These are phyloP conservation scores for Philopotamus ludificatus DNA, from an alignment of 1,140 invertebrate species.

Conservation along the genomic window DNA sequence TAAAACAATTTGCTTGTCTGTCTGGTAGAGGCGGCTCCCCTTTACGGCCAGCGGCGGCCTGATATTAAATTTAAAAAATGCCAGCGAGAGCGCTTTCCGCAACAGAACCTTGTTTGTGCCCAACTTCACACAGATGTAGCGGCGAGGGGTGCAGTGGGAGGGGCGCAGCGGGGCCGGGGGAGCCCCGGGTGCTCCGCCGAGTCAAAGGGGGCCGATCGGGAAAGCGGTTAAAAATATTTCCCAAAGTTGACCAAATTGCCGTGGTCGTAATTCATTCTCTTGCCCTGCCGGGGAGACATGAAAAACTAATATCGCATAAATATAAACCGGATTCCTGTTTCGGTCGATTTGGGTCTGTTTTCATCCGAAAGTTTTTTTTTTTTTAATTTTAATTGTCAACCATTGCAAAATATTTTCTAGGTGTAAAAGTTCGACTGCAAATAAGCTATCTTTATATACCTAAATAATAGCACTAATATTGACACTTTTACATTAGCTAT, in stretches of 20 bases:
- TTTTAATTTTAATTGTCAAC: too few relatives aligned
- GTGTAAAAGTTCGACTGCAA: too few relatives aligned
- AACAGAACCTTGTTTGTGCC: slow-evolving; percentile 6
- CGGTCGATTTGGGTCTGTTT: too few relatives aligned
- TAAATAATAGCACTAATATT: too few relatives aligned
- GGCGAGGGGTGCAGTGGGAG: background rate
- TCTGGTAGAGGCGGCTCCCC: slow-evolving; percentile 27
- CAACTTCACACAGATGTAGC: background rate
- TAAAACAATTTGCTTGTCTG: slow-evolving; percentile 38
- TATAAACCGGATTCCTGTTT: too few relatives aligned
- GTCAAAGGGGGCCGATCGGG: background rate
- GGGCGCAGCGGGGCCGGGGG: too few relatives aligned
- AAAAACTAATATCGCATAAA: too few relatives aligned
- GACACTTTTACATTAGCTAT: too few relatives aligned
- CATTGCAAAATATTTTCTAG: too few relatives aligned
- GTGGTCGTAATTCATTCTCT: background rate
- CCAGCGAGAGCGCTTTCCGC: slow-evolving; percentile 5
- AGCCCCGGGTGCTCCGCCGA: background rate
- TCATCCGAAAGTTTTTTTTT: too few relatives aligned
- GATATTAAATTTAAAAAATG: slow-evolving; percentile 43
- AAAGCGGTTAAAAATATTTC: background rate
- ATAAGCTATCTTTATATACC: too few relatives aligned
- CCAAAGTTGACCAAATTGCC: background rate
- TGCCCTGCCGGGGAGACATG: too few relatives aligned
- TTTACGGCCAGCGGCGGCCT: slow-evolving; percentile 19